These are phyloP conservation scores for Phoeniculus purpureus DNA, from an alignment of 2,797 vertebrate genomes.

Conservation along the genomic window DNA sequence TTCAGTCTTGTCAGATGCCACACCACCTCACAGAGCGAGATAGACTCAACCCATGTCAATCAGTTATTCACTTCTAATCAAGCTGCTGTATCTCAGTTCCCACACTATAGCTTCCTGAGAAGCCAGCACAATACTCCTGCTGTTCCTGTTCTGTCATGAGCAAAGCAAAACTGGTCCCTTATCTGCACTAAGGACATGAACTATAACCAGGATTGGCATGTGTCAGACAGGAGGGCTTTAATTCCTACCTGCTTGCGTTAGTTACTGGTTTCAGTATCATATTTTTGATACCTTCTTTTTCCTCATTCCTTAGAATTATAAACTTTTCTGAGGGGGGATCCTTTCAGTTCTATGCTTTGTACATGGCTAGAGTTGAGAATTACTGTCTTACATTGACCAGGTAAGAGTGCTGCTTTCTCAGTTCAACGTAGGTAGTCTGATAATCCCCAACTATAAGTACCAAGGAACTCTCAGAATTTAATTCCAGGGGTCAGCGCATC, in stretches of 20 bases:
- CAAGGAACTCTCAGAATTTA: not conserved
- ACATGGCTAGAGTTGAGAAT: not conserved
- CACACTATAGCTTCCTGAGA: conserved; percentile 4
- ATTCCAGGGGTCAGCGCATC: not conserved
- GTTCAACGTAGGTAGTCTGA: not conserved
- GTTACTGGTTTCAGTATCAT: not conserved
- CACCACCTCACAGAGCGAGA: not conserved
- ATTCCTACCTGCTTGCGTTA: not conserved
- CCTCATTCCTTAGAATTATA: not conserved
- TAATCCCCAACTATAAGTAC: not conserved
- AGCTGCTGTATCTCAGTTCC: conserved; percentile 21
- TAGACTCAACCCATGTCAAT: not conserved
- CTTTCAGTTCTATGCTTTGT: not conserved
- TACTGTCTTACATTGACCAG: not conserved
- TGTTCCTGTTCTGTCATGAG: not conserved
- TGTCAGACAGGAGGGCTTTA: not conserved
- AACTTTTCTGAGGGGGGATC: not conserved
- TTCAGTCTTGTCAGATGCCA: conserved; percentile 9
- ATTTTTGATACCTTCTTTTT: not conserved
- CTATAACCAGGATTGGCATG: not conserved
- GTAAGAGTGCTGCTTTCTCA: not conserved
- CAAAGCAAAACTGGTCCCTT: not conserved
- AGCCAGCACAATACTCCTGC: not conserved
- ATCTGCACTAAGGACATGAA: not conserved
- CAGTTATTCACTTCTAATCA: conserved; percentile 37